phyloP scores from a whole-genome alignment of 1,140 invertebrate genomes.

The Portunus trituberculatus region DNA sequence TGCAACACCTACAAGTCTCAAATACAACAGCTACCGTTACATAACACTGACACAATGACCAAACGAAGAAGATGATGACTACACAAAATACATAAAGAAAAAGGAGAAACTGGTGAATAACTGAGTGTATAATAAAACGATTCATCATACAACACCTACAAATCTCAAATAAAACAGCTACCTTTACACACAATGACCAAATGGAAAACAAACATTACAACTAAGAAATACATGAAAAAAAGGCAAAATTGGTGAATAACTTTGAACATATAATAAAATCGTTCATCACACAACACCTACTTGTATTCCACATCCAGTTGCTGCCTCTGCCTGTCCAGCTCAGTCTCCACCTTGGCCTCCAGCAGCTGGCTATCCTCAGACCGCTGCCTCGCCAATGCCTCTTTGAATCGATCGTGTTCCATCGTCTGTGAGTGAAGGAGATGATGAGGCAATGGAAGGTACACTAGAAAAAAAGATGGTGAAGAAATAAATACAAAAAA shows the following conservation, averaged over 20 bases:
- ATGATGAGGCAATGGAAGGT: neutral
- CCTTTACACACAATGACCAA: too few relatives aligned
- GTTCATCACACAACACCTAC: neutral
- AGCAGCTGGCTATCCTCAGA: conserved; percentile 78
- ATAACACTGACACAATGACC: too few relatives aligned
- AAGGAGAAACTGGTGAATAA: too few relatives aligned
- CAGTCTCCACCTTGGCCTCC: conserved; percentile 58
- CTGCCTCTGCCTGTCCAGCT: conserved; percentile 81
- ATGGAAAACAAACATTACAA: neutral
- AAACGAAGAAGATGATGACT: too few relatives aligned
- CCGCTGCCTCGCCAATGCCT: conserved; percentile 62
- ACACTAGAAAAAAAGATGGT: too few relatives aligned
- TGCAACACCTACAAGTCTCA: too few relatives aligned
- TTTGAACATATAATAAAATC: too few relatives aligned
- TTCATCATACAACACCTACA: neutral
- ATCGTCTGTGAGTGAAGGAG: conserved; percentile 28
- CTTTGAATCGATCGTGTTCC: conserved; percentile 64
- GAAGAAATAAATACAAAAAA: too few relatives aligned
- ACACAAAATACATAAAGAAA: too few relatives aligned
- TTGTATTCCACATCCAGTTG: conserved; percentile 83
- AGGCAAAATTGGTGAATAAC: too few relatives aligned
- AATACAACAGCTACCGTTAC: too few relatives aligned
- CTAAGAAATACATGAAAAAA: neutral
- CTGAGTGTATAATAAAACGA: neutral
- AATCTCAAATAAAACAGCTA: conserved; percentile 44